phyloP scores from a whole-genome alignment of 1,140 invertebrate species.

The Augochlora pura region DNA sequence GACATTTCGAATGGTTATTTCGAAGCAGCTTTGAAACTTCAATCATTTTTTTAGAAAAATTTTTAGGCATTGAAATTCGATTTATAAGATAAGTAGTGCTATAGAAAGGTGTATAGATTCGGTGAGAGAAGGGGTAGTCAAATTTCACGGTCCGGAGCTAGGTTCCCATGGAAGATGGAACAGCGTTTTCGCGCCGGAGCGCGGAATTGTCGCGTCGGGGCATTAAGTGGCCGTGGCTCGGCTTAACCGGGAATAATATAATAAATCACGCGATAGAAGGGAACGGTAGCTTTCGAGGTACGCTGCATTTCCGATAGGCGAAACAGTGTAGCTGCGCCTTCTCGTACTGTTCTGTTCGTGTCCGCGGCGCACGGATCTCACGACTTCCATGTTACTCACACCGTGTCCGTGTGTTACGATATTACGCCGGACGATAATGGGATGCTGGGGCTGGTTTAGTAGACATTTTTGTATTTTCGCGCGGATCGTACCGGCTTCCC shows the following conservation, averaged over 20 bases:
- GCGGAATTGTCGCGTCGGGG: slow-evolving; percentile 37
- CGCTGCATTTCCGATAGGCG: slow-evolving; percentile 49
- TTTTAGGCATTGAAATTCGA: too few species aligned
- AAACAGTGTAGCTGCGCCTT: slow-evolving; percentile 42
- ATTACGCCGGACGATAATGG: slow-evolving; percentile 35
- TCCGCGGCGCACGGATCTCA: slow-evolving; percentile 58
- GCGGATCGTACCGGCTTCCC: not conserved
- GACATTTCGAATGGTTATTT: too few species aligned
- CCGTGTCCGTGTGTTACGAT: slow-evolving; percentile 35
- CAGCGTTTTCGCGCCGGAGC: not conserved
- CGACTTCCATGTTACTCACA: slow-evolving; percentile 63
- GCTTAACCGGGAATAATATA: slow-evolving; percentile 58
- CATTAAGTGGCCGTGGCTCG: slow-evolving; percentile 58
- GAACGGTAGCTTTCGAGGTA: slow-evolving; percentile 55
- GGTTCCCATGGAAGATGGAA: not conserved
- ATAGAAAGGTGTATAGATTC: too few species aligned
- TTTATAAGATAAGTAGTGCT: too few species aligned
- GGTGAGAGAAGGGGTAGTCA: too few species aligned
- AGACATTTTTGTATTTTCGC: not conserved
- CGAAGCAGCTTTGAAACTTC: too few species aligned
- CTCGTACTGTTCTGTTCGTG: slow-evolving; percentile 51
- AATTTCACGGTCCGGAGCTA: too few species aligned
- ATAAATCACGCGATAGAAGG: slow-evolving; percentile 59
- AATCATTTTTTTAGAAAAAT: too few species aligned
- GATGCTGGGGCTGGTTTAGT: slow-evolving; percentile 1